These are phyloP conservation scores for Drosophila pegasa DNA, from an alignment of 2,888 invertebrate species.

Conservation along the genomic window DNA sequence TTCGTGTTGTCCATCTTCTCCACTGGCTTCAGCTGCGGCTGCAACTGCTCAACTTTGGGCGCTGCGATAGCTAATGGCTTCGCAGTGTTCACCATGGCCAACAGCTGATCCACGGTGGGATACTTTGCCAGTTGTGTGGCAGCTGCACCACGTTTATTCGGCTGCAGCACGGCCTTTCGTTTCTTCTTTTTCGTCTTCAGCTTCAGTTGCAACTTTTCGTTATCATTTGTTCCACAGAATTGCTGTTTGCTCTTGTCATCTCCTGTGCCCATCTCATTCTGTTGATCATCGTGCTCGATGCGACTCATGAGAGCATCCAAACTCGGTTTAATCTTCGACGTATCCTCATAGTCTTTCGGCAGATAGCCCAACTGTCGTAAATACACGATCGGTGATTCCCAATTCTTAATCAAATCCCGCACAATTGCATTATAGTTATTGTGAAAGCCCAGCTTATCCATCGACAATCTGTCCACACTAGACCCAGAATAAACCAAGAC, in stretches of 20 bases:
- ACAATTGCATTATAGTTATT: conserved; percentile 51
- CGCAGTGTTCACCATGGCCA: conserved; percentile 9
- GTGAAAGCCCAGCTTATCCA: conserved; percentile 35
- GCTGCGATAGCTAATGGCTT: not conserved
- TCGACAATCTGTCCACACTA: conserved; percentile 5
- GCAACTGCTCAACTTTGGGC: not conserved
- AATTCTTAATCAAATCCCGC: conserved; percentile 55
- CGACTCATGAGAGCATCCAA: conserved; percentile 59
- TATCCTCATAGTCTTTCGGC: conserved; percentile 59
- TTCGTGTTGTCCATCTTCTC: not conserved
- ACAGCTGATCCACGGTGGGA: conserved; percentile 33
- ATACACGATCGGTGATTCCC: conserved; percentile 65
- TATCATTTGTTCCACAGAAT: not conserved
- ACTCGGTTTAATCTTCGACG: conserved; percentile 57
- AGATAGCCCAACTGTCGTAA: conserved; percentile 53
- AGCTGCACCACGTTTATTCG: not conserved
- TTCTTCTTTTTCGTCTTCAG: conserved; percentile 12
- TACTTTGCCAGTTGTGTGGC: not conserved
- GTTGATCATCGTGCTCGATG: conserved; percentile 37
- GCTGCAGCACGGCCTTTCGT: not conserved
- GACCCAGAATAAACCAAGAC: not conserved
- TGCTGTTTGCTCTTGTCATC: conserved; percentile 2
- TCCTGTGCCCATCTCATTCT: not conserved
- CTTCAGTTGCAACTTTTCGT: not conserved
- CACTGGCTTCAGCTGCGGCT: not conserved